Evolutionary conservation across 2,797 vertebrate genomes (phyloP).

Genomic region (Sebastiscus tertius): DNA sequence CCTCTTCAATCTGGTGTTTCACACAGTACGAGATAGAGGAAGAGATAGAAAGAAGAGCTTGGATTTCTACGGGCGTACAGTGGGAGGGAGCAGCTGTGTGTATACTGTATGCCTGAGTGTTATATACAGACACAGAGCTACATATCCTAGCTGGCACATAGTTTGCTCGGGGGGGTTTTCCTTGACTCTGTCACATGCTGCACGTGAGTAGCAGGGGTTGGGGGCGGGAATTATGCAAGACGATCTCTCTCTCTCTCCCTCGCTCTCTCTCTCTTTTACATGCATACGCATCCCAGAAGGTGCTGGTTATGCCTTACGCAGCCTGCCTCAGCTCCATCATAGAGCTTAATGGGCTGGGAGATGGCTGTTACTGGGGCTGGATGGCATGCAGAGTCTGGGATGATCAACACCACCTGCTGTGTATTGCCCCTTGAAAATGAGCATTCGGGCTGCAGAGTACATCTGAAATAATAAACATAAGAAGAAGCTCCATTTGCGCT

Average conservation of each 20-base stretch:
- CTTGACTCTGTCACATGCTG: constrained; percentile 76
- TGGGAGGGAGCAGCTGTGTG: constrained; percentile 58
- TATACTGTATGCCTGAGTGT: constrained; percentile 30
- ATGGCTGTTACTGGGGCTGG: constrained; percentile 24
- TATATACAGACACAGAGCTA: constrained; percentile 41
- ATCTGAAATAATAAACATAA: constrained; percentile 39
- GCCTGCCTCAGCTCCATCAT: constrained; percentile 31
- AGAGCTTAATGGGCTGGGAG: constrained; percentile 47
- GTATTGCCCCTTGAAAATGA: constrained; percentile 20
- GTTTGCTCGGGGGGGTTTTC: constrained; percentile 63
- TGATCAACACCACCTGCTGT: constrained; percentile 57
- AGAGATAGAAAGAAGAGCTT: background rate
- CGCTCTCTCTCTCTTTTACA: constrained; percentile 31
- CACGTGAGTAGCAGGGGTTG: constrained; percentile 67
- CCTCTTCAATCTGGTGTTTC: constrained; percentile 32
- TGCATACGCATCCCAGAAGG: constrained; percentile 49
- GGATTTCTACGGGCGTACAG: constrained; percentile 41
- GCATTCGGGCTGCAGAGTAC: background rate
- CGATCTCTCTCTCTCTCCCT: constrained; percentile 21
- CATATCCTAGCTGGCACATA: constrained; percentile 65
- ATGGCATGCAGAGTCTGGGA: constrained; percentile 13
- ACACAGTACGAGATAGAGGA: constrained; percentile 6
- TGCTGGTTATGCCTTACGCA: constrained; percentile 40
- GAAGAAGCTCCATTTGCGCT: background rate
- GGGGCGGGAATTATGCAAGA: constrained; percentile 66